Base-by-base conservation (phyloP, 2,888 invertebrate genomes). In the Deilephila elpenor region DNA sequence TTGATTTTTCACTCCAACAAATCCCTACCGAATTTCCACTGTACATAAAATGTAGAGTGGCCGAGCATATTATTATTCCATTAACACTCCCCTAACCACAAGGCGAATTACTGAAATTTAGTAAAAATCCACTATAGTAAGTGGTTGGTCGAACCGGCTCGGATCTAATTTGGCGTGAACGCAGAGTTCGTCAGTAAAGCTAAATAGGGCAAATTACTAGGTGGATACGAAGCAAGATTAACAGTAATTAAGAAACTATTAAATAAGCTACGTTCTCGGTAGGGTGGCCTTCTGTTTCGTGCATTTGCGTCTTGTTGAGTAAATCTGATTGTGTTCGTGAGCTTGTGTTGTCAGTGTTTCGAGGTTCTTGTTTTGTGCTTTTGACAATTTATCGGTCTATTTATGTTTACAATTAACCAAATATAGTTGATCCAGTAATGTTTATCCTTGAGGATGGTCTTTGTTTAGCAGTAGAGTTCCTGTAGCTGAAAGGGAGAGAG, bases 231-330 rank as follows among this genome's bases (percentile, higher is more conserved):
- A 77, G 83, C 83, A 80, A 85, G 88, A 91, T 90, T 89, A 90
- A 86, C 82, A 83, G 88, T 87, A 88, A 91, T 91, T 91, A 90
- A 87, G 88, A 84, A 88, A 89, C 91, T 89, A 89, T 90, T 88
- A 86, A 89, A 88, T 89, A 83, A 84, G 81, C 84, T 81, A 79
- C 79, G 79, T 77, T 80, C 78, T 59, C 44, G 25, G 76, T 80
- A 79, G 79, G 79, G 78, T 76, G 59, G 59, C 76, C 59, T 72
- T 60, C 25, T 25, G 25, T 70, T 74, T 60, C 32, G 32, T 32
- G n/a, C 29, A 32, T 60, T 56, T 6, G 17, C n/a, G 56, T n/a
- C 29, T 71, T 64, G 29, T 64, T 34, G 5, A 34, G 20, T 56
- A n/a, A 61, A 61, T 61, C 0, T 29, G 11, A 32, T 61, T 61